phyloP scores from a whole-genome alignment of 37 sponge, comb jelly and placozoan species.

The Beroe forskalii region DNA sequence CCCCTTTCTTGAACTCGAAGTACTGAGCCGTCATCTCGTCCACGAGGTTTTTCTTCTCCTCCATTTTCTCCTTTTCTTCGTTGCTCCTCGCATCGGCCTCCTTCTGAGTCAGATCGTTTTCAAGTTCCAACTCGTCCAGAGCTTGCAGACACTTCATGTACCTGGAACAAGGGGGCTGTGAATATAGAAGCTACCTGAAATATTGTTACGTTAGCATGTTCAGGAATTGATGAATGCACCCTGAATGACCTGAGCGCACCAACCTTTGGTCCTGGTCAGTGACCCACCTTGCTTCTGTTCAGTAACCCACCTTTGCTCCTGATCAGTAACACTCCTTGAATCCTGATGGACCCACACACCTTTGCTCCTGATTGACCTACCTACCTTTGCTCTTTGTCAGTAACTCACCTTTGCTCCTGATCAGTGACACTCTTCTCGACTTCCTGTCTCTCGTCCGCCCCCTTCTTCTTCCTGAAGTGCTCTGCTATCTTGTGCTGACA shows the following conservation, averaged over 20 bases:
- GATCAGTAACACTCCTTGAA: constrained; percentile 76
- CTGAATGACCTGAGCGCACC: neutral
- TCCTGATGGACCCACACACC: neutral
- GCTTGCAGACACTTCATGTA: constrained; percentile 64
- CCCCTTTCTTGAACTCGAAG: constrained; percentile 65
- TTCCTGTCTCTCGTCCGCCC: constrained; percentile 79
- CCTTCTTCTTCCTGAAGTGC: constrained; percentile 80
- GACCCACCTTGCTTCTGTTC: no score
- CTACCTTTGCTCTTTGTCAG: no score
- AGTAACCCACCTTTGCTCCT: constrained; percentile 88
- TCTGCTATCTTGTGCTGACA: constrained; percentile 90
- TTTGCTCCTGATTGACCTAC: no score
- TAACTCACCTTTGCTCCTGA: constrained; percentile 88
- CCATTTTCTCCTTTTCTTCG: constrained; percentile 69
- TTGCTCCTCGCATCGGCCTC: constrained; percentile 48
- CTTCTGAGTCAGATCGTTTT: constrained; percentile 69
- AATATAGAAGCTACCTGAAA: no score
- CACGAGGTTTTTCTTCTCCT: constrained; percentile 71
- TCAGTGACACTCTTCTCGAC: constrained; percentile 80
- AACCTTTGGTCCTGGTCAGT: no score
- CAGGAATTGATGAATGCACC: no score
- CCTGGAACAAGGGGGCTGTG: no score
- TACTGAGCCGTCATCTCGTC: constrained; percentile 69
- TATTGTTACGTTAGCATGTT: no score
- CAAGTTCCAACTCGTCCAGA: constrained; percentile 72